Conservation (phyloP, 2,113 vertebrate species). For the Noturus placidus region DNA sequence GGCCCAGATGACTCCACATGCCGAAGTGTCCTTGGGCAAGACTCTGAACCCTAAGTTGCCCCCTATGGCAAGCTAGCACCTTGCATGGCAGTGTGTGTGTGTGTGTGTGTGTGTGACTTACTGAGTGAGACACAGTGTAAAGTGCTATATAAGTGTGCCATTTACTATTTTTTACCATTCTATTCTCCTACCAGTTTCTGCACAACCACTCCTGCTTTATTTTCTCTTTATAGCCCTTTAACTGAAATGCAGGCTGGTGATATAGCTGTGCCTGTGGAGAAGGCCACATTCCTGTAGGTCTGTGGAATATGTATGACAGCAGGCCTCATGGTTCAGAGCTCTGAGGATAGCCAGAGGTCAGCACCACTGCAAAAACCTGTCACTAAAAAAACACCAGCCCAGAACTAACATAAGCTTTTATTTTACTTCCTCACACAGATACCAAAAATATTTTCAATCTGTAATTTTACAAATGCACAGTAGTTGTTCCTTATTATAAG, state of each 20-base stretch:
- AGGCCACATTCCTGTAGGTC: constrained; percentile 45
- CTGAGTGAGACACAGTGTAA: too few relatives aligned
- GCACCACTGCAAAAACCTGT: constrained; percentile 34
- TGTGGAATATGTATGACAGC: constrained; percentile 61
- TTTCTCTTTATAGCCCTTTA: constrained; percentile 54
- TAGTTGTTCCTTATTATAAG: neutral
- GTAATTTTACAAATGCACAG: neutral
- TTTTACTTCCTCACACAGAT: neutral
- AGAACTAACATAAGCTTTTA: constrained; percentile 6
- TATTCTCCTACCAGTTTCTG: constrained; percentile 15
- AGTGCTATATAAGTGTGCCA: too few relatives aligned
- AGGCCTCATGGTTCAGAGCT: constrained; percentile 42
- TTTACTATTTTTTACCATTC: too few relatives aligned
- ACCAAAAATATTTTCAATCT: neutral
- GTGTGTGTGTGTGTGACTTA: too few relatives aligned
- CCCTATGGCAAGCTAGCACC: too few relatives aligned
- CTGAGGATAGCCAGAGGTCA: constrained; percentile 45
- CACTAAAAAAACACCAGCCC: constrained; percentile 5
- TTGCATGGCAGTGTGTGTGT: too few relatives aligned
- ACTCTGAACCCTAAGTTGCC: too few relatives aligned
- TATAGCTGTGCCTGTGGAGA: constrained; percentile 23
- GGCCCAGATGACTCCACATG: too few relatives aligned
- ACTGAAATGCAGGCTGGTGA: constrained; percentile 51
- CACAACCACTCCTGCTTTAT: constrained; percentile 51
- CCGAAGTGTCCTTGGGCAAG: too few relatives aligned